Evolutionary conservation across 2,113 vertebrate species (phyloP).

Genomic region (Spea multiplicata): DNA sequence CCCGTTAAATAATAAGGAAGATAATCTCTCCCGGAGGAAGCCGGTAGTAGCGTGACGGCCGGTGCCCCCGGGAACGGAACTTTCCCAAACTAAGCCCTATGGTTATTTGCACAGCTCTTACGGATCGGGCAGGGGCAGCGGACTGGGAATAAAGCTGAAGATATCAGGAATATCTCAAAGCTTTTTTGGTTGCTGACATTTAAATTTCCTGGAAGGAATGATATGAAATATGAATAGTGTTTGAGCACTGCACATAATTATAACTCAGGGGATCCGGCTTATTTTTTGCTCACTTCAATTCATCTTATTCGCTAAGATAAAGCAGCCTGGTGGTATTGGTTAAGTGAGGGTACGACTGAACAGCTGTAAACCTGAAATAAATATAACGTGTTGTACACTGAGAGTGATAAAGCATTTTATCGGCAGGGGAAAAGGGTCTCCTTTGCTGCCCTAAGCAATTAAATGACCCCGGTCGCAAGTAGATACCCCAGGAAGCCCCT

Average conservation of each 20-base stretch:
- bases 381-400: too few species aligned
- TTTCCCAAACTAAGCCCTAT: neutral
- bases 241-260: slow-evolving; percentile 36
- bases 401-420: too few species aligned
- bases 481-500: too few species aligned
- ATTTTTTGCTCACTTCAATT: neutral
- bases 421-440: too few species aligned
- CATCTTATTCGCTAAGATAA: neutral
- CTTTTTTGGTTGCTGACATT: slow-evolving; percentile 32
- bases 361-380: neutral
- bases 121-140: slow-evolving; percentile 11
- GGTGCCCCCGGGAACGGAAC: too few species aligned
- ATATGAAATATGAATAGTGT: slow-evolving; percentile 39
- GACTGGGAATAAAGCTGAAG: slow-evolving; percentile 36
- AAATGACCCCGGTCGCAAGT: too few species aligned
- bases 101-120: slow-evolving; percentile 28
- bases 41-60: too few species aligned
- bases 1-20: too few species aligned
- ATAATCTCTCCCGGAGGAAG: too few species aligned
- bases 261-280: slow-evolving; percentile 18
- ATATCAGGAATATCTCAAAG: slow-evolving; percentile 26
- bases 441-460: too few species aligned
- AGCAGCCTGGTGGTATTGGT: neutral
- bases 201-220: slow-evolving; percentile 24
- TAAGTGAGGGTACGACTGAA: slow-evolving; percentile 21